A percentile compares a stretch with the other conserved stretches of the same genome.
These are phyloP conservation scores for Diachrysia chrysitis DNA, from an alignment of 2,888 invertebrate genomes.

Conservation along the genomic window DNA sequence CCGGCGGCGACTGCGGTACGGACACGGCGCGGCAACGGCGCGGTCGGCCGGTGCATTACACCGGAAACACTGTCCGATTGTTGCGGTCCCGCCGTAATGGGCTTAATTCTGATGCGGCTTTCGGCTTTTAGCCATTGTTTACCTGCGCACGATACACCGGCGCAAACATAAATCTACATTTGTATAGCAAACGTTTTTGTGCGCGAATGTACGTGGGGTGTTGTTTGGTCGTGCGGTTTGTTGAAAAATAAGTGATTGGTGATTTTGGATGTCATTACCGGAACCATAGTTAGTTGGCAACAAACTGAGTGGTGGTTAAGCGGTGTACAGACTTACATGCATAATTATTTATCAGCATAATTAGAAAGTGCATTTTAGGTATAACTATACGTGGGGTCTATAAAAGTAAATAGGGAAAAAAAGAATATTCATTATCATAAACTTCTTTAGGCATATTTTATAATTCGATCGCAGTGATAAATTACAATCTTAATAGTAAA, in stretches of 20 bases:
- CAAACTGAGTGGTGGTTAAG: constrained; percentile 2
- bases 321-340: constrained; percentile 4
- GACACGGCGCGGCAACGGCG: constrained; percentile 30
- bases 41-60: constrained; percentile 76
- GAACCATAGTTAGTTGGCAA: neutral
- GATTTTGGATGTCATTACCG: neutral
- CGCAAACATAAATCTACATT: constrained; percentile 58
- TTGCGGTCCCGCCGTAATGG: constrained; percentile 83
- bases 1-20: constrained; percentile 18
- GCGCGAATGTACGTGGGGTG: constrained; percentile 49
- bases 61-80: constrained; percentile 77
- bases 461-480: too few relatives aligned
- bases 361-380: neutral
- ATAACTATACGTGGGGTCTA: neutral
- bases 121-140: constrained; percentile 87
- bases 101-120: constrained; percentile 87
- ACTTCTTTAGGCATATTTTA: too few relatives aligned
- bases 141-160: constrained; percentile 70
- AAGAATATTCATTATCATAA: too few relatives aligned
- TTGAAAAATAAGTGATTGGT: constrained; percentile 8
- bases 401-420: too few relatives aligned
- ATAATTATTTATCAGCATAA: too few relatives aligned
- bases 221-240: constrained; percentile 34
- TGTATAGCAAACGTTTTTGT: constrained; percentile 53
- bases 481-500: too few relatives aligned